A percentile compares a stretch with the other conserved stretches of the same genome.
phyloP scores from a whole-genome alignment of 2,113 vertebrate genomes.

The Callopanchax toddi region DNA sequence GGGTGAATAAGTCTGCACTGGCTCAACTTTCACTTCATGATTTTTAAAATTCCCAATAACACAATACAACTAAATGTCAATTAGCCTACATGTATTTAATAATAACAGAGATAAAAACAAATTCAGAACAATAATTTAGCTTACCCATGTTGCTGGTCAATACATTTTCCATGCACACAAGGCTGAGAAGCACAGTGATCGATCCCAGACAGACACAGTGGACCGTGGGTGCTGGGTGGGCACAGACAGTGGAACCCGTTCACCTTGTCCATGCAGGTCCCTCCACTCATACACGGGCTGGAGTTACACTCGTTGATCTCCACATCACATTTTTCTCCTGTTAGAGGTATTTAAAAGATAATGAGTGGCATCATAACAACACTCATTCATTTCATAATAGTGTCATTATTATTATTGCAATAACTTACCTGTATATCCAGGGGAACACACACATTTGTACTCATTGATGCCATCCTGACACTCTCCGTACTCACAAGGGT shows the following conservation, averaged over 20 bases:
- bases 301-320: slow-evolving; percentile 93
- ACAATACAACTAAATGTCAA: too few species aligned
- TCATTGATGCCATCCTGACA: slow-evolving; percentile 91
- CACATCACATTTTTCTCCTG: slow-evolving; percentile 85
- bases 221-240: slow-evolving; percentile 86
- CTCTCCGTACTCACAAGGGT: slow-evolving; percentile 86
- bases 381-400: background rate
- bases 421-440: slow-evolving; percentile 90
- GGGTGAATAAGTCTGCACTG: too few species aligned
- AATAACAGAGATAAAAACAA: too few species aligned
- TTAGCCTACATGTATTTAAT: background rate
- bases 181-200: slow-evolving; percentile 87
- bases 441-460: slow-evolving; percentile 88
- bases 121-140: slow-evolving; percentile 7
- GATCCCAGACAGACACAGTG: slow-evolving; percentile 86
- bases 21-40: too few species aligned
- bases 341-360: slow-evolving; percentile 11
- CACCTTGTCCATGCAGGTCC: slow-evolving; percentile 86
- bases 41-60: too few species aligned
- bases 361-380: background rate
- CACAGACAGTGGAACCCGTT: slow-evolving; percentile 88
- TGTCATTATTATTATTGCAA: background rate
- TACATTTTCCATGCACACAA: slow-evolving; percentile 88
- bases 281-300: slow-evolving; percentile 89
- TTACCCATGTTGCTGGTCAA: slow-evolving; percentile 84